Base-by-base conservation (phyloP, 2,888 invertebrate species). In the Habroteleia sp. region DNA sequence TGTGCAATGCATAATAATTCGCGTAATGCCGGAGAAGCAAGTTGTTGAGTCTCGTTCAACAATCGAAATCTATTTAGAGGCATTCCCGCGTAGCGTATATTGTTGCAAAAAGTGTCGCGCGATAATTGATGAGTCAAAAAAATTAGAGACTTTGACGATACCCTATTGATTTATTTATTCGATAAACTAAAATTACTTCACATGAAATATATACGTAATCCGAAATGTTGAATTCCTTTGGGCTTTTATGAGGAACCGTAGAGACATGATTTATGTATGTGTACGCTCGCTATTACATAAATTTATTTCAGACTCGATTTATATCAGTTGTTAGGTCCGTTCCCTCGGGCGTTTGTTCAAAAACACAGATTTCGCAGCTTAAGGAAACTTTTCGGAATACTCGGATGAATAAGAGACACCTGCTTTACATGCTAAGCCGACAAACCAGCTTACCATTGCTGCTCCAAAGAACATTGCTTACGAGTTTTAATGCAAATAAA, bases 221-320 rank as follows among this genome's bases (percentile, higher is more conserved):
- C 33, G 42, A 42, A 69, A 69, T 29, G 63, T n/a, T 37, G 20
- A 46, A 69, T 71, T 71, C 75, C 65, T 13, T 6, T 13, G 75
- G 75, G 60, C 41, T 52, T 71, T 71, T 60, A 71, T 42, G 69
- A 75, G 33, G 48, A 62, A 33, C 23, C 52, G 35, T 58, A 58
- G 68, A 39, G 23, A 62, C 62, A 71, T 80, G 78, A 80, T 79
- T 82, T 80, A 77, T 76, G 74, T 44, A 65, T 44, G 63, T 62
- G 74, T 74, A 54, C 58, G 68, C 48, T 37, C 44, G 60, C 75
- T 74, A 77, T 82, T 80, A 80, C 73, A 52, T 65, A 78, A 77
- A 78, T 80, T 78, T 74, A 76, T 80, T 78, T 79, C 58, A 13
- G 35, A 68, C 71, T 76, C 79, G 75, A 80, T 81, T 80, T 79